Base-by-base conservation (phyloP, 2,797 vertebrate species). In the Staurois parvus region DNA sequence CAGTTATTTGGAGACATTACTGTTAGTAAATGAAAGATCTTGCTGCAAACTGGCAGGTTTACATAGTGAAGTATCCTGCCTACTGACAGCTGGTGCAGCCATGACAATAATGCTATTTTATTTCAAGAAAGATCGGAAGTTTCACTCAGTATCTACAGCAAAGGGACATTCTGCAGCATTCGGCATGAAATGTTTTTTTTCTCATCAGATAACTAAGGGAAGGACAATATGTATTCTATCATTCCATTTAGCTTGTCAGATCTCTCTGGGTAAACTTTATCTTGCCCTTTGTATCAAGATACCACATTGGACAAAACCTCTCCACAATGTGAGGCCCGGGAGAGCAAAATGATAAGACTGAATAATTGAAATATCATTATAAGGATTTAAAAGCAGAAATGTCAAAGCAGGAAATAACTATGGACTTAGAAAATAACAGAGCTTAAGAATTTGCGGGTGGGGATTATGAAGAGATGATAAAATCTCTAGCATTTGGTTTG, bases 401-500 rank as follows among this genome's bases (percentile, higher is more conserved):
- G 52, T 76, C 48, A 86, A 81, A 86, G 79, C 79, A 86, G 79
- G 72, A 86, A 86, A 82, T 82, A 81, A 82, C 79, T 85, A 48
- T 80, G 76, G 76, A 72, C 21, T 76, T 81, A 81, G 79, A 32
- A 81, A 85, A 85, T 70, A 85, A 68, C 64, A 81, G 64, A 73
- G 79, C 34, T 86, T 86, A 86, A 52, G 84, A 85, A 85, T 80
- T 75, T 68, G 66, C 62, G 19, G 66, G 48, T 62, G 28, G 67
- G 84, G 85, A 82, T 86, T 86, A 86, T 82, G 64, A 72, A 66
- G 68, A 78, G 37, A 78, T 66, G 48, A 86, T 86, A 86, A 86
- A 81, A 86, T 81, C 84, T 85, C 56, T 37, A 72, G 37, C 76
- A 85, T 73, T 84, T 73, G 76, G 56, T 79, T 66, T 85, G 72